Conservation (phyloP, 1,140 invertebrate species). For the Lasioglossum baleicum region DNA sequence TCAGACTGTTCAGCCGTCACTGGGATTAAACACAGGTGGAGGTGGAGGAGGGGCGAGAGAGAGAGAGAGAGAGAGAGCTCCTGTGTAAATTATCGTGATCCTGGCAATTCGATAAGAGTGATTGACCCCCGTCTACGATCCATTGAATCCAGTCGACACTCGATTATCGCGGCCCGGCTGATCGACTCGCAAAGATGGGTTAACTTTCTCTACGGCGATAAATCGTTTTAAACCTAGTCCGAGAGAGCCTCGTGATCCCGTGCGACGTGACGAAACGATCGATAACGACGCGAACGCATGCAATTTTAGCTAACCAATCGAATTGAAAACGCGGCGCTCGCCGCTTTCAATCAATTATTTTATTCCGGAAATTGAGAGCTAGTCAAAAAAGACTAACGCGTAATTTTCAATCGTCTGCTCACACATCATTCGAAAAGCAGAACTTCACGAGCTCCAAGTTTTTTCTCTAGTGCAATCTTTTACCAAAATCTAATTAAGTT, state of each 20-base stretch:
- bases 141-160: constrained; percentile 12
- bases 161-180: constrained; percentile 9
- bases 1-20: constrained; percentile 6
- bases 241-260: not conserved
- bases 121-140: constrained; percentile 8
- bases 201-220: not conserved
- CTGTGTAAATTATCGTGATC: constrained; percentile 44
- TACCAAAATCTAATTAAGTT: too few species aligned
- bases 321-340: not conserved
- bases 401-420: too few species aligned
- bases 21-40: constrained; percentile 29
- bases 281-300: not conserved
- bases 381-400: not conserved
- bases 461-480: too few species aligned
- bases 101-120: constrained; percentile 28
- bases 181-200: not conserved
- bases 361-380: not conserved
- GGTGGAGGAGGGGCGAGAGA: too few species aligned
- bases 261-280: not conserved
- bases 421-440: too few species aligned
- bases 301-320: not conserved
- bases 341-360: not conserved
- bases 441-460: too few species aligned
- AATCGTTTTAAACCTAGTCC: constrained; percentile 2
- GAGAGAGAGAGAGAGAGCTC: not conserved